phyloP scores from a whole-genome alignment of 2,113 vertebrate genomes.

The Psettodes erumei region DNA sequence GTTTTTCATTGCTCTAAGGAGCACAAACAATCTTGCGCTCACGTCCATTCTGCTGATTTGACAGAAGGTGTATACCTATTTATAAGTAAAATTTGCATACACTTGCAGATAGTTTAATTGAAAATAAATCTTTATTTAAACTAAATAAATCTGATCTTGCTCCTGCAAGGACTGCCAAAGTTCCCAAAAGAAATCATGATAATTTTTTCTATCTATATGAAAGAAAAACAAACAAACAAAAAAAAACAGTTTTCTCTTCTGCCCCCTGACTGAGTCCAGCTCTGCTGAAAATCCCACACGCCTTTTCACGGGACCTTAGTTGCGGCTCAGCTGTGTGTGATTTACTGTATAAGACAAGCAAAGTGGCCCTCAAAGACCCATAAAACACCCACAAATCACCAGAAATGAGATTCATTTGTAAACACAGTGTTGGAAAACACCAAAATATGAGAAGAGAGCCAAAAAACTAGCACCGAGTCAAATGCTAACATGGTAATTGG shows the following conservation, averaged over 20 bases:
- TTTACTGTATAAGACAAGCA: slow-evolving; percentile 4
- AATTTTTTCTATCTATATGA: not conserved
- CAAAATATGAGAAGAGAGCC: not conserved
- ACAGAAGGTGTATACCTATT: not conserved
- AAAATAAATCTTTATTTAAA: not conserved
- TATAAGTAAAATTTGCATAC: not conserved
- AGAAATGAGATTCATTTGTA: slow-evolving; percentile 11
- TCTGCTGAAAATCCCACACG: slow-evolving; percentile 4
- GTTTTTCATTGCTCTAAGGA: not conserved
- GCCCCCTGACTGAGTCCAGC: not conserved
- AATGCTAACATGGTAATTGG: not conserved
- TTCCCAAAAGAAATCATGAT: too few relatives aligned
- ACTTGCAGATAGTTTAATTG: too few relatives aligned
- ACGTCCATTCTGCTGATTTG: not conserved
- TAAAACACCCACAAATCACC: slow-evolving; percentile 30
- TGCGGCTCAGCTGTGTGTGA: not conserved
- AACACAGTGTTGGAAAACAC: slow-evolving; percentile 14
- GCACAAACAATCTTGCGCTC: not conserved
- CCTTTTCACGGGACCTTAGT: not conserved
- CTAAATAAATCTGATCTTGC: slow-evolving; percentile 4
- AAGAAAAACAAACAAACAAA: not conserved
- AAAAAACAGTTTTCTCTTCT: too few relatives aligned
- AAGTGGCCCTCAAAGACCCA: slow-evolving; percentile 11
- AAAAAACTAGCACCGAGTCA: not conserved
- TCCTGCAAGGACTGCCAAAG: not conserved